Percentiles rank a stretch among this genome's conserved stretches.
These are phyloP conservation scores for Acrocyrtus sp. DNA, from an alignment of 2,888 invertebrate species.

Conservation along the genomic window DNA sequence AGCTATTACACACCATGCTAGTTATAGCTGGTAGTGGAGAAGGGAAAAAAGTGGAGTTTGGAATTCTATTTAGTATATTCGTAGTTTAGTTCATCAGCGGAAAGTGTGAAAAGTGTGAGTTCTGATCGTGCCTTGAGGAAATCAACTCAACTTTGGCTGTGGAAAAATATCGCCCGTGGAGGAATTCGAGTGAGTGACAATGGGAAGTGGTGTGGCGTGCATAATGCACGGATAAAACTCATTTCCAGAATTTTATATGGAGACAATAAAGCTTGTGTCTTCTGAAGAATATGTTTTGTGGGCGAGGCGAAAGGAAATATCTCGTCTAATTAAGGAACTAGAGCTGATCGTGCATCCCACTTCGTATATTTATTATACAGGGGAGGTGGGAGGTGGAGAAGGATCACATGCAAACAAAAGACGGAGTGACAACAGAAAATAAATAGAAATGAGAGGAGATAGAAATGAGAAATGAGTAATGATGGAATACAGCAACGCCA, in stretches of 20 bases:
- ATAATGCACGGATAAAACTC: no score
- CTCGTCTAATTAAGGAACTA: background rate
- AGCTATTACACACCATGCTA: no score
- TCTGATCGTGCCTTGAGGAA: constrained; percentile 2
- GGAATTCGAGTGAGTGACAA: background rate
- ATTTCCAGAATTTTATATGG: no score
- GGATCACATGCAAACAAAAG: background rate
- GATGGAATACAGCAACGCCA: background rate
- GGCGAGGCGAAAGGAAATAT: background rate
- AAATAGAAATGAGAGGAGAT: no score
- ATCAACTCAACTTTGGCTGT: background rate
- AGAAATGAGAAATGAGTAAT: background rate
- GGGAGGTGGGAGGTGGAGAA: no score
- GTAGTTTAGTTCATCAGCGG: background rate
- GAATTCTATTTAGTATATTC: background rate
- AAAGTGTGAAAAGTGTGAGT: background rate
- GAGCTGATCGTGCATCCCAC: no score
- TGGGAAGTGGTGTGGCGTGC: no score
- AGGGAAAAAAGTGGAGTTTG: constrained; percentile 1
- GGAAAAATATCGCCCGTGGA: background rate
- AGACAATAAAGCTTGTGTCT: no score
- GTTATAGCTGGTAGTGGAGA: no score
- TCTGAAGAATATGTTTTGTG: background rate
- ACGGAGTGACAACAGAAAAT: background rate
- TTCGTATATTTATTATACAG: no score